Evolutionary conservation across 2,888 invertebrate species (phyloP).

Genomic region (Papilio elwesi): DNA sequence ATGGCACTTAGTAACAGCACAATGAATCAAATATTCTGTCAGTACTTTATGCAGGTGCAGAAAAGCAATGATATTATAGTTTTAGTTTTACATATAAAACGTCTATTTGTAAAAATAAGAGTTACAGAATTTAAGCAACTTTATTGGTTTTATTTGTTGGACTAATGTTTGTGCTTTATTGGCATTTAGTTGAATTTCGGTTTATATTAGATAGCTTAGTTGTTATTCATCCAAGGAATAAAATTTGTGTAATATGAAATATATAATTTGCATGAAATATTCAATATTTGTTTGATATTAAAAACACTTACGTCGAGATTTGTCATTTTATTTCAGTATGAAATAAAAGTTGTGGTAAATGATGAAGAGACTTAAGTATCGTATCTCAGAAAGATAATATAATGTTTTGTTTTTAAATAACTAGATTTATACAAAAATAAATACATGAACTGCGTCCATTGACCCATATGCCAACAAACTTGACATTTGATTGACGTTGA

Average conservation of each 20-base stretch:
- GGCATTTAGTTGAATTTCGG: neutral
- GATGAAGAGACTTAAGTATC: neutral
- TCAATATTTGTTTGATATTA: neutral
- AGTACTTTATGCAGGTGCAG: neutral
- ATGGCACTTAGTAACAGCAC: slow-evolving; percentile 1
- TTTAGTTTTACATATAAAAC: neutral
- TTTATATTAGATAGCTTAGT: neutral
- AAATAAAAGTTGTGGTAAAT: slow-evolving; percentile 27
- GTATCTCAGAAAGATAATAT: neutral
- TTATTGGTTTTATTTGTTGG: neutral
- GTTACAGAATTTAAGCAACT: neutral
- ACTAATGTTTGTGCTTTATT: neutral
- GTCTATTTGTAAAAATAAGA: too few relatives aligned
- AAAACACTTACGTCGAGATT: slow-evolving; percentile 44
- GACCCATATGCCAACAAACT: slow-evolving; percentile 36
- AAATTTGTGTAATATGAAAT: neutral
- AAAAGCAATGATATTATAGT: neutral
- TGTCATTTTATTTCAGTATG: slow-evolving; percentile 37
- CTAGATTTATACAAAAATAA: slow-evolving; percentile 36
- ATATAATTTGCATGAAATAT: neutral
- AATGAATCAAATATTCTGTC: neutral
- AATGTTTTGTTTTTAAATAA: slow-evolving; percentile 15
- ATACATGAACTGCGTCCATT: slow-evolving; percentile 36
- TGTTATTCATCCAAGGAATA: neutral
- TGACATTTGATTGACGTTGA: slow-evolving; percentile 35